A percentile compares a stretch with the other conserved stretches of the same genome.
These are phyloP conservation scores for Dendrolimus pini DNA, from an alignment of 2,888 invertebrate species.

Conservation along the genomic window DNA sequence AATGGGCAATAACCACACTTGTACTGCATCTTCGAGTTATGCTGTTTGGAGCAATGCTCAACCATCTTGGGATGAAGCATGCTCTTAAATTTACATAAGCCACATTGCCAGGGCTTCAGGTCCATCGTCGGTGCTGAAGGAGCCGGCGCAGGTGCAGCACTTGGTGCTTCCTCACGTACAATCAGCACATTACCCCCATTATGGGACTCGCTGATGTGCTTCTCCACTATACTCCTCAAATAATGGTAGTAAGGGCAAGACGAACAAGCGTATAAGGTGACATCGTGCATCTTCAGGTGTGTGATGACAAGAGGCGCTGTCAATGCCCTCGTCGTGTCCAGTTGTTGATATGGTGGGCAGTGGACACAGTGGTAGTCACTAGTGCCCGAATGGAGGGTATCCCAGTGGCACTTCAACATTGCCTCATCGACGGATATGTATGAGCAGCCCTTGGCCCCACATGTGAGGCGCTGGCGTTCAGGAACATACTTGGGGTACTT, in stretches of 20 bases:
- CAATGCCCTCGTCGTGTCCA: conserved; percentile 60
- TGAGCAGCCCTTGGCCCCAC: conserved; percentile 82
- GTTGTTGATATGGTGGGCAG: conserved; percentile 77
- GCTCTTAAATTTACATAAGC: conserved; percentile 79
- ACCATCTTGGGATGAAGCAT: conserved; percentile 77
- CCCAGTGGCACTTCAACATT: conserved; percentile 84
- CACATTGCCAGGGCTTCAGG: conserved; percentile 82
- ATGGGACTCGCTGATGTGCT: conserved; percentile 80
- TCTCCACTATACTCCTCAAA: conserved; percentile 78
- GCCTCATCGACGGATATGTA: conserved; percentile 84
- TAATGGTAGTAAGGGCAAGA: conserved; percentile 81
- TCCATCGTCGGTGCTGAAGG: conserved; percentile 56
- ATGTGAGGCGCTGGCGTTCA: conserved; percentile 79
- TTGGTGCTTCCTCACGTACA: conserved; percentile 33
- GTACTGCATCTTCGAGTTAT: conserved; percentile 81
- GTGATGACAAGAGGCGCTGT: conserved; percentile 79
- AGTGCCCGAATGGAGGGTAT: conserved; percentile 80
- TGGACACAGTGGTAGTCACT: conserved; percentile 81
- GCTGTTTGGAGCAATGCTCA: conserved; percentile 75
- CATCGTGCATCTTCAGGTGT: conserved; percentile 87
- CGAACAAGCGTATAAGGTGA: conserved; percentile 83
- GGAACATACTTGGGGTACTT: conserved; percentile 70
- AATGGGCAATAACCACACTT: conserved; percentile 83
- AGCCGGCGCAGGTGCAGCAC: conserved; percentile 21
- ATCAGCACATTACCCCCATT: conserved; percentile 57